phyloP scores from a whole-genome alignment of 2,113 vertebrate species.

The Clarias batrachus region DNA sequence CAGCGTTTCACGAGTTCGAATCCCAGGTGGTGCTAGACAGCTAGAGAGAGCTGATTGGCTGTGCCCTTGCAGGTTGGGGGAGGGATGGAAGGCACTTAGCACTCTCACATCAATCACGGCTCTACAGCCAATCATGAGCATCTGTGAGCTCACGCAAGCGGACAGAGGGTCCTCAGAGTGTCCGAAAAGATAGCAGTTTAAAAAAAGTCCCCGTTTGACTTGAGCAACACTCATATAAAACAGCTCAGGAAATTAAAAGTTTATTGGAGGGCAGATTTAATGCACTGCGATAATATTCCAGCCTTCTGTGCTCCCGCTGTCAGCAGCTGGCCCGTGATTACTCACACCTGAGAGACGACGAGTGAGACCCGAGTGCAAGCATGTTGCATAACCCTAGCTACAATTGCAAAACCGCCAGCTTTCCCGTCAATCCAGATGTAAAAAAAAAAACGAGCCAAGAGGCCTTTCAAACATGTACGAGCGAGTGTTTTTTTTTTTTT shows the following conservation, averaged over 20 bases:
- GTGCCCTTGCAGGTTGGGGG: no score
- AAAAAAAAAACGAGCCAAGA: conserved; percentile 49
- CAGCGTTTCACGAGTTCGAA: no score
- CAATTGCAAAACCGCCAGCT: conserved; percentile 64
- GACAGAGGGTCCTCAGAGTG: no score
- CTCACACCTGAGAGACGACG: conserved; percentile 56
- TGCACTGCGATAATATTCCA: conserved; percentile 48
- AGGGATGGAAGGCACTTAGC: no score
- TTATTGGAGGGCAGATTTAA: conserved; percentile 38
- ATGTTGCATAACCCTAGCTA: conserved; percentile 64
- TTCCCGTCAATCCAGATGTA: conserved; percentile 58
- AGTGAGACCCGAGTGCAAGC: conserved; percentile 61
- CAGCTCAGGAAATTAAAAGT: neutral
- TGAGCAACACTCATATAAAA: neutral
- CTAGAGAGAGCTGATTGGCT: no score
- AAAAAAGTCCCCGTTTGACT: no score
- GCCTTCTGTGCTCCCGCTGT: conserved; percentile 44
- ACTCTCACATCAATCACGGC: no score
- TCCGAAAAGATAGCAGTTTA: no score
- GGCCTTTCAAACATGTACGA: conserved; percentile 9
- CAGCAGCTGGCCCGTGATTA: conserved; percentile 59
- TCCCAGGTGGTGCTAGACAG: no score
- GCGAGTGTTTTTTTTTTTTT: neutral
- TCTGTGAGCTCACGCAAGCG: no score
- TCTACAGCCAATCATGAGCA: no score